Percentiles rank a stretch among this genome's conserved stretches.
Conservation (phyloP, 2,888 invertebrate genomes). For the Maniola hyperantus region DNA sequence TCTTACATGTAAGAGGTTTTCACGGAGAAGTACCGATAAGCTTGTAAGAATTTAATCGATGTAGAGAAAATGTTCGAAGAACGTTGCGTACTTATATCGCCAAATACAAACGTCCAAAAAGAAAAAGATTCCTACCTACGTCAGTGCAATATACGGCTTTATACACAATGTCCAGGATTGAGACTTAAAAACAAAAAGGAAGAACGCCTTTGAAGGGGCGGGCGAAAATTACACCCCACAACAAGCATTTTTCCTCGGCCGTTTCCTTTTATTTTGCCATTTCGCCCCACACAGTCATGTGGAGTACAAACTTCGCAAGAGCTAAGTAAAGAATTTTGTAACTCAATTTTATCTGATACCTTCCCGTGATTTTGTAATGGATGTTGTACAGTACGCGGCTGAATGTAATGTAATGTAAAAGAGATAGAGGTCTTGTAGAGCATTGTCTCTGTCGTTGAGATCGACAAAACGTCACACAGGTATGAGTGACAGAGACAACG, state of each 20-base stretch:
- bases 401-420: too few relatives aligned
- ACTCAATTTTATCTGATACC: neutral
- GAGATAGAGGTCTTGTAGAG: too few relatives aligned
- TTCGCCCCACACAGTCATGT: slow-evolving; percentile 5
- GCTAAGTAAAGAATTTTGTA: slow-evolving; percentile 1
- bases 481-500: too few relatives aligned
- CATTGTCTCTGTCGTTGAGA: too few relatives aligned
- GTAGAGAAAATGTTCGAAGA: neutral
- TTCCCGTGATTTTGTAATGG: slow-evolving; percentile 1
- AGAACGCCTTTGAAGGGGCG: slow-evolving; percentile 16
- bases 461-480: too few relatives aligned
- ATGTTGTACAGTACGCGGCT: too few relatives aligned
- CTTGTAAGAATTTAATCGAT: too few relatives aligned
- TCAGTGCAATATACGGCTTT: slow-evolving; percentile 18
- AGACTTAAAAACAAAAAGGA: slow-evolving; percentile 16
- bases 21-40: too few relatives aligned
- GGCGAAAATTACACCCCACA: slow-evolving; percentile 24
- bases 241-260: slow-evolving; percentile 14
- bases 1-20: too few relatives aligned
- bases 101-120: slow-evolving; percentile 3
- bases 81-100: neutral
- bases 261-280: slow-evolving; percentile 16
- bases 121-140: slow-evolving; percentile 10
- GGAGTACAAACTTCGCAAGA: slow-evolving; percentile 10
- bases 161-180: slow-evolving; percentile 23